Base-by-base conservation (phyloP, 2,113 vertebrate genomes). In the Empidonax traillii region DNA sequence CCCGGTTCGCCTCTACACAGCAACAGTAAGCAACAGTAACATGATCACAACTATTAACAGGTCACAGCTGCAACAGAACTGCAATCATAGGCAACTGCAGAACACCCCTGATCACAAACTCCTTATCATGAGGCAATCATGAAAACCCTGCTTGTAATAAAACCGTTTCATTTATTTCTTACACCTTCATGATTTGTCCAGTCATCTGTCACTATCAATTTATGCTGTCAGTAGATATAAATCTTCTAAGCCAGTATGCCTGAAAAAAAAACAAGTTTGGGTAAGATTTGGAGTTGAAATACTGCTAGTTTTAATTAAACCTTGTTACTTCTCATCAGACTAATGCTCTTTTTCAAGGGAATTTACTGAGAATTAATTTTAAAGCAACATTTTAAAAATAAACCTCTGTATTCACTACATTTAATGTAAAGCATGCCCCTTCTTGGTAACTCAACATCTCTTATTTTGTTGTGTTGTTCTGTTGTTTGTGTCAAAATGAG, bases 121-220 rank as follows among this genome's bases (percentile, higher is more conserved):
- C 35, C 35, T 35, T 35, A 35, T 35, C 35, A 35, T 35, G 35
- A 35, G 35, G 35, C 35, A 35, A 35, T 35, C 35, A 35, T 35
- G 35, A 35, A 35, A 35, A 35, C 35, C 35, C 35, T 35, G 35
- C 35, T 35, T 35, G 35, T 35, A 35, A 35, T 35, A 35, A 35
- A 35, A 35, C 35, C 35, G 35, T 35, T 35, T 35, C 35, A 35
- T 35, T 35, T 35, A 35, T 35, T 35, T 35, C 35, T 35, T 35
- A 35, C 35, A 35, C 35, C 35, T 31, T 49, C 14, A 10, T 0
- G 1, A 5, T 63, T 84, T 66, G 13, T 67, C 5, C 1, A 0
- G 0, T 55, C 8, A 7, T 72, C 20, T 52, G 3, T 39, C 8
- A 8, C 37, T 12, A 4, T 23, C 12, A 2, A 8, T 30, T 69